Base-by-base conservation (phyloP, 2,797 vertebrate species). In the Oryzias dopingdopingensis region DNA sequence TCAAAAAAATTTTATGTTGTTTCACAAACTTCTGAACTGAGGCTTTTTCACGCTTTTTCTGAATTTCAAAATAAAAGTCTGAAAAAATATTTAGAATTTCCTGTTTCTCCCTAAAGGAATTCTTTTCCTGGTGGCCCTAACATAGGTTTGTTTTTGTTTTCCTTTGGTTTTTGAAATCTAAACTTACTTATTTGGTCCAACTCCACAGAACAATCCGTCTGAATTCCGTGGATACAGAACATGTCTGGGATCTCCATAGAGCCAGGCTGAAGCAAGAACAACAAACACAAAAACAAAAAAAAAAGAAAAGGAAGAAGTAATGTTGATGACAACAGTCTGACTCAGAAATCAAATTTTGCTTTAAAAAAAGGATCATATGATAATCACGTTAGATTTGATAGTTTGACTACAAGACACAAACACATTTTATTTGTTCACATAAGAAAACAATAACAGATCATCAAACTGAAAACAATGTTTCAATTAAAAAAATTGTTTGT, bases 141-240 rank as follows among this genome's bases (percentile, higher is more conserved):
- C 1, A 4, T 26, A 26, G 3, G 2, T 32, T 32, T 29, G 0
- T 29, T 10, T 37, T 37, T 3, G 3, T 12, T 12, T 37, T 37
- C 2, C 12, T 32, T 10, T 10, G 2, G 10, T 13, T 37, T 37
- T 12, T 42, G 2, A 32, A 1, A 46, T 20, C 14, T 6, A 20
- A 2, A 50, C 23, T 77, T 79, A 96, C 94, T 79, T 60, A 67
- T 97, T 95, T 1, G 24, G 49, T 24, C 88, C 91, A 1, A 83
- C 22, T 20, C 94, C 95, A 37, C 95, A 97, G 79, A 94, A 96
- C 82, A 82, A 91, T 40, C 95, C 95, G 0, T 93, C 94, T 20
- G 95, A 96, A 83, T 96, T 95, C 49, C 89, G 89, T 16, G 95
- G 89, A 65, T 93, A 95, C 5, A 97, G 91, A 46, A 96, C 93